Percentiles rank a stretch among this genome's conserved stretches.
Conservation (phyloP, 2,797 vertebrate genomes). For the Cryptoblepharus egeriae region DNA sequence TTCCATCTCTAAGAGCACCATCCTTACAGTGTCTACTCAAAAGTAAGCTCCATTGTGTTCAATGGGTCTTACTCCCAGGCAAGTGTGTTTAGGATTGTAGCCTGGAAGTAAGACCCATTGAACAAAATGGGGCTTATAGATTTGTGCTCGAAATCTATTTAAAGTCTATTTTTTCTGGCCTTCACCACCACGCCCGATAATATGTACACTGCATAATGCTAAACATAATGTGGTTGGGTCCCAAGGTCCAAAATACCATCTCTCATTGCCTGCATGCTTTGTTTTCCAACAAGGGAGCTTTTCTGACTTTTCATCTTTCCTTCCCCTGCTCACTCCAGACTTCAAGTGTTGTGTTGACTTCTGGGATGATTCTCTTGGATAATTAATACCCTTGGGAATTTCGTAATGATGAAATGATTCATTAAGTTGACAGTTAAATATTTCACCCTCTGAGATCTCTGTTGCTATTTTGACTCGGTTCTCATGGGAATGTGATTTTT, state of each 20-base stretch:
- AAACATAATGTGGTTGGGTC: not conserved
- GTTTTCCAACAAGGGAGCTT: not conserved
- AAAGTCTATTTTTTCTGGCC: too few relatives aligned
- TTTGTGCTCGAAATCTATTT: too few relatives aligned
- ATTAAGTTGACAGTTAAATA: slow-evolving; percentile 24
- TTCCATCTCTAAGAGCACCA: too few relatives aligned
- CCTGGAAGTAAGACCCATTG: too few relatives aligned
- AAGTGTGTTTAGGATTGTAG: too few relatives aligned
- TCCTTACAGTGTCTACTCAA: too few relatives aligned
- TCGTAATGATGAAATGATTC: not conserved
- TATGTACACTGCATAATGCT: not conserved
- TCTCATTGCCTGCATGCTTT: not conserved
- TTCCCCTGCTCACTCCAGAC: not conserved
- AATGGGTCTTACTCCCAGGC: too few relatives aligned
- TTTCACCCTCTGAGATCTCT: slow-evolving; percentile 11
- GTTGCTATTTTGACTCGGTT: slow-evolving; percentile 1
- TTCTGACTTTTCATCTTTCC: not conserved
- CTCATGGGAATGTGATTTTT: not conserved
- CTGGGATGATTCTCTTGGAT: not conserved
- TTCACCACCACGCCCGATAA: too few relatives aligned
- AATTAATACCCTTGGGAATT: slow-evolving; percentile 5
- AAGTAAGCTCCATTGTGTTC: too few relatives aligned
- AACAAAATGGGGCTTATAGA: too few relatives aligned
- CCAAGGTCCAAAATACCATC: not conserved
- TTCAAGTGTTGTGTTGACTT: not conserved